A percentile compares a stretch with the other conserved stretches of the same genome.
phyloP scores from a whole-genome alignment of 2,113 vertebrate species.

The Sakesphorus luctuosus region DNA sequence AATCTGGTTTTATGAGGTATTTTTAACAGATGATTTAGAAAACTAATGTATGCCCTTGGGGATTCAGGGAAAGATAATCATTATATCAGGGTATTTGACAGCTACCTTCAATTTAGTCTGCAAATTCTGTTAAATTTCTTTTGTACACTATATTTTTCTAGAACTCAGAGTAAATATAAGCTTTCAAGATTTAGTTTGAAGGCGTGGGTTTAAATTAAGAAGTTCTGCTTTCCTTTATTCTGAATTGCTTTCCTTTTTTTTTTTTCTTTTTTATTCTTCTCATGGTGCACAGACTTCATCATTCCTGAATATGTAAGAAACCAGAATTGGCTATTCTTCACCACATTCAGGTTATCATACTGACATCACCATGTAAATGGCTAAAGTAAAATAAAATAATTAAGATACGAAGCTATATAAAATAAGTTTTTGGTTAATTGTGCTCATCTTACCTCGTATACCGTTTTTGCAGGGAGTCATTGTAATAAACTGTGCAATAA shows the following conservation, averaged over 20 bases:
- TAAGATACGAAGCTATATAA: neutral
- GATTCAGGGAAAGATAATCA: neutral
- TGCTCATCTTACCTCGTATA: neutral
- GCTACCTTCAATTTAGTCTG: neutral
- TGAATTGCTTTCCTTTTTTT: neutral
- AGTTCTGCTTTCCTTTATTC: neutral
- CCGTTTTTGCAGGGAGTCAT: neutral
- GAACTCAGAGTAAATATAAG: neutral
- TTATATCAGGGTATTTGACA: neutral
- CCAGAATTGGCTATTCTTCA: neutral
- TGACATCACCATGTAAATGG: neutral
- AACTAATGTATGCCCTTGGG: neutral
- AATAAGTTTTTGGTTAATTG: constrained; percentile 29
- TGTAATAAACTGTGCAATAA: constrained; percentile 54
- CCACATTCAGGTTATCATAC: neutral
- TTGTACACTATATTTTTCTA: neutral
- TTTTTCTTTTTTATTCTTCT: neutral
- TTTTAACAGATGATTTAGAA: neutral
- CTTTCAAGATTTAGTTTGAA: neutral
- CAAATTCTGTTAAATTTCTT: neutral
- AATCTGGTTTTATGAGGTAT: neutral
- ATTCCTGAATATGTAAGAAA: neutral
- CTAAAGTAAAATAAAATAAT: constrained; percentile 19
- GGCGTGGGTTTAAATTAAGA: neutral
- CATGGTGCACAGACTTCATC: neutral